Evolutionary conservation across 2,888 invertebrate genomes (phyloP).

Genomic region (Hyalella azteca): DNA sequence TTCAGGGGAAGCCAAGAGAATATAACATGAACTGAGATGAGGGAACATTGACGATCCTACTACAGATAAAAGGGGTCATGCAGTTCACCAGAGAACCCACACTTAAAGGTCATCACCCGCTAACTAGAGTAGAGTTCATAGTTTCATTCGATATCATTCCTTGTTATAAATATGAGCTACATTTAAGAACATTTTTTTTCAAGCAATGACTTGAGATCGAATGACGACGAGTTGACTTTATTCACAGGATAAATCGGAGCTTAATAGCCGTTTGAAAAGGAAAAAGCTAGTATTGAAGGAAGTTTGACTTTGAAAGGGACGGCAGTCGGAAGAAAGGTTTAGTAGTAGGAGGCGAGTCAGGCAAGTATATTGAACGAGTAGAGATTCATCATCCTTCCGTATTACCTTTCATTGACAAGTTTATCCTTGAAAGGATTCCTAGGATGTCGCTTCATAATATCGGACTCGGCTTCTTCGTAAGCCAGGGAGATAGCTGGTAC

Average conservation of each 20-base stretch:
- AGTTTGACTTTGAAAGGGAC: slow-evolving; percentile 4
- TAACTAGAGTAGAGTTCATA: slow-evolving; percentile 19
- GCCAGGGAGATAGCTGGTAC: slow-evolving; percentile 69
- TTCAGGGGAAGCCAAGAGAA: no score
- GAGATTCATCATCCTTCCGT: background rate
- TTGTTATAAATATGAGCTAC: background rate
- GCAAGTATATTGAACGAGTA: background rate
- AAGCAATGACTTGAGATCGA: no score
- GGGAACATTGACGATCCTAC: background rate
- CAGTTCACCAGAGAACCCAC: slow-evolving; percentile 8
- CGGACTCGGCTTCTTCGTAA: slow-evolving; percentile 68
- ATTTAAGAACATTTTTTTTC: background rate
- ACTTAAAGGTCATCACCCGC: background rate
- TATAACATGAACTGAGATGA: no score
- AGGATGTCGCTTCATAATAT: slow-evolving; percentile 67
- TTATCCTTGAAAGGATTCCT: slow-evolving; percentile 66
- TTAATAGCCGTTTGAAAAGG: no score
- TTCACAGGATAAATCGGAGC: no score
- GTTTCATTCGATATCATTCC: no score
- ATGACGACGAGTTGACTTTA: no score
- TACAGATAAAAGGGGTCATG: background rate
- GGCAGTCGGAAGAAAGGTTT: background rate
- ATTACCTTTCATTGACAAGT: slow-evolving; percentile 64
- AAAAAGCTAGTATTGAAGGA: no score
- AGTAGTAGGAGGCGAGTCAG: background rate